Conservation (phyloP, 2,797 vertebrate species). For the Etheostoma nigrum region DNA sequence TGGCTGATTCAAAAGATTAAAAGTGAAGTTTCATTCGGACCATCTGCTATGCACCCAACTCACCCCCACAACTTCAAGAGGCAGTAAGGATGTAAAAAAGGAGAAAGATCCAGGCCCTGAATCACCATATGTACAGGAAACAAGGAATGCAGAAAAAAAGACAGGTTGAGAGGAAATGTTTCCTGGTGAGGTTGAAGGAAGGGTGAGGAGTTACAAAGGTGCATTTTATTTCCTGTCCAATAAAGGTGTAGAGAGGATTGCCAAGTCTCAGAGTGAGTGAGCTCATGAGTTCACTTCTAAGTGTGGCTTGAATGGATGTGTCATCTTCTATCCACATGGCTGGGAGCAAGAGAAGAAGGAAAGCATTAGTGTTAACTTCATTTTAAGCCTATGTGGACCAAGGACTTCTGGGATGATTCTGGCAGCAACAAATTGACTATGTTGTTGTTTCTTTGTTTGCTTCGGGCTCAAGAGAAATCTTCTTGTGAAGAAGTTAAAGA, state of each 20-base stretch:
- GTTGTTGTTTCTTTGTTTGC: constrained; percentile 64
- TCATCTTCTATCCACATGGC: constrained; percentile 68
- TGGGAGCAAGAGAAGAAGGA: constrained; percentile 55
- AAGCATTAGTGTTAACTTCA: constrained; percentile 47
- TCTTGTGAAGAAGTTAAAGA: constrained; percentile 35
- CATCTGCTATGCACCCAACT: constrained; percentile 14
- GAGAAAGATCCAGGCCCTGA: not conserved
- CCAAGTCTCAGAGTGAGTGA: constrained; percentile 63
- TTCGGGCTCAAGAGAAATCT: constrained; percentile 47
- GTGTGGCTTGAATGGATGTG: constrained; percentile 46
- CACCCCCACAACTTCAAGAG: constrained; percentile 5
- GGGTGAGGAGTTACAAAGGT: constrained; percentile 55
- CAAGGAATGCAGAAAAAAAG: constrained; percentile 30
- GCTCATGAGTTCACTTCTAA: constrained; percentile 60
- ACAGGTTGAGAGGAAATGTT: constrained; percentile 60
- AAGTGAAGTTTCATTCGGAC: constrained; percentile 28
- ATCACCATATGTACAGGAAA: constrained; percentile 31
- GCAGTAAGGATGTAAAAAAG: constrained; percentile 3
- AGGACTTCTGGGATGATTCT: constrained; percentile 53
- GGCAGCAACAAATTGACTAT: constrained; percentile 37
- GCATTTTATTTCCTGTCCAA: constrained; percentile 64
- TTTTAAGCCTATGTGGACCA: constrained; percentile 41
- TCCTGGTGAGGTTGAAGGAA: constrained; percentile 48
- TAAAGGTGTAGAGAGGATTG: constrained; percentile 49
- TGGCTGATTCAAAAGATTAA: constrained; percentile 28